Evolutionary conservation across 2,797 vertebrate genomes (phyloP).

Genomic region (Platyrinchus mystaceus): DNA sequence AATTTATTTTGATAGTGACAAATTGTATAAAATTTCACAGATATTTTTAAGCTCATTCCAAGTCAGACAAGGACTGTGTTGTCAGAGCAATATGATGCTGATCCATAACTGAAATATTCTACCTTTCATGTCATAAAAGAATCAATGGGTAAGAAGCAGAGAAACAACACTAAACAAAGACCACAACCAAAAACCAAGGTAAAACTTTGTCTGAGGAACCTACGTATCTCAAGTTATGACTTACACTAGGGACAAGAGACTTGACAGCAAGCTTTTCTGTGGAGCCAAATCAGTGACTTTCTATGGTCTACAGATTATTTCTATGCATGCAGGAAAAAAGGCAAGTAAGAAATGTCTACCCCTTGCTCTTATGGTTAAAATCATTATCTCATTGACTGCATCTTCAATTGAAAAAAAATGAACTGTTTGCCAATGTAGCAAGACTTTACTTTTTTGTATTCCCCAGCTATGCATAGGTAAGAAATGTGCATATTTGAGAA

Average conservation of each 20-base stretch:
- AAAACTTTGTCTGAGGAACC: neutral
- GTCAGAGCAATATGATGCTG: neutral
- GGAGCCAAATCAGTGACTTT: neutral
- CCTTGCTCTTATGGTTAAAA: neutral
- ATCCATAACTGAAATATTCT: neutral
- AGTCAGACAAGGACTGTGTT: neutral
- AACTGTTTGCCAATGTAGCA: neutral
- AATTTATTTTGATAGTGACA: neutral
- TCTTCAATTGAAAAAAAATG: neutral
- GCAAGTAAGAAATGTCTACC: neutral
- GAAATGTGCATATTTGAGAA: neutral
- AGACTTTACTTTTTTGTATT: neutral
- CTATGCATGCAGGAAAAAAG: neutral
- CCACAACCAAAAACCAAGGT: accelerated
- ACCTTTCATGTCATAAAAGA: neutral
- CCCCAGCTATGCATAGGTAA: neutral
- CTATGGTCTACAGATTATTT: neutral
- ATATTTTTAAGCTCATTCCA: neutral
- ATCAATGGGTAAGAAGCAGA: neutral
- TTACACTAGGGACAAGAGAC: neutral
- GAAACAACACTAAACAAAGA: neutral
- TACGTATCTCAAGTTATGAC: neutral
- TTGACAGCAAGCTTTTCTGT: neutral
- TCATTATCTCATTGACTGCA: neutral
- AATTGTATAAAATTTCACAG: neutral